Base-by-base conservation (phyloP, 2,888 invertebrate genomes). In the Lycocerus yunnanus region DNA sequence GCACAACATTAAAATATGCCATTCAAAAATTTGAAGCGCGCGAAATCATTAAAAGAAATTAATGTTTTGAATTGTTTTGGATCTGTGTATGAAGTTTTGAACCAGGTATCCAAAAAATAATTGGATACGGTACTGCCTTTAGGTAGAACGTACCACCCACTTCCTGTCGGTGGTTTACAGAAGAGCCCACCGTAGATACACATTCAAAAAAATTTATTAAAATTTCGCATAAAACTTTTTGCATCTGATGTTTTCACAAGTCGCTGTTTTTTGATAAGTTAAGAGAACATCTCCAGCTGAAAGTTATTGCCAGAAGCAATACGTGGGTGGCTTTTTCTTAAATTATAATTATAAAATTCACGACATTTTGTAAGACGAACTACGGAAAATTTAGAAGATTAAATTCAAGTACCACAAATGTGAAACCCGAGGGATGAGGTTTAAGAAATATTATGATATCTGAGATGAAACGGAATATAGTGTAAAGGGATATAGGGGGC, bases 1-100 rank as follows among this genome's bases (percentile, higher is more conserved):
- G 74, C 71, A 66, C 66, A 69, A 74, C 71, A 60, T 74, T 43
- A 65, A 71, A 74, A 71, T 71, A 74, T 74, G 74, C 69, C 60
- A 71, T 65, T 74, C 63, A 71, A 68, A 71, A 74, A 63, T 63
- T 63, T 63, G 8, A n/a, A 63, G n/a, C n/a, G 43, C 43, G 43
- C n/a, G 43, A 43, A 43, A 43, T 43, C n/a, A 43, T 3, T n/a
- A n/a, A 43, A 43, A 43, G n/a, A n/a, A n/a, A 27, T 6, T 8
- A 20, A 9, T 43, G 43, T n/a, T 43, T 43, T 5, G 43, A 9
- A 21, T 21, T 9, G 8, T 21, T 21, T 8, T 5, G 8, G 8
- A 21, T n/a, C n/a, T n/a, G n/a, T n/a, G n/a, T n/a, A n/a, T n/a
- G n/a, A n/a, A 0, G 6, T 0, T 1, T 6, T 43, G 43, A 43